Percentiles rank a stretch among this genome's conserved stretches.
Conservation (phyloP, 1,140 invertebrate genomes). For the Sycobia sp. region DNA sequence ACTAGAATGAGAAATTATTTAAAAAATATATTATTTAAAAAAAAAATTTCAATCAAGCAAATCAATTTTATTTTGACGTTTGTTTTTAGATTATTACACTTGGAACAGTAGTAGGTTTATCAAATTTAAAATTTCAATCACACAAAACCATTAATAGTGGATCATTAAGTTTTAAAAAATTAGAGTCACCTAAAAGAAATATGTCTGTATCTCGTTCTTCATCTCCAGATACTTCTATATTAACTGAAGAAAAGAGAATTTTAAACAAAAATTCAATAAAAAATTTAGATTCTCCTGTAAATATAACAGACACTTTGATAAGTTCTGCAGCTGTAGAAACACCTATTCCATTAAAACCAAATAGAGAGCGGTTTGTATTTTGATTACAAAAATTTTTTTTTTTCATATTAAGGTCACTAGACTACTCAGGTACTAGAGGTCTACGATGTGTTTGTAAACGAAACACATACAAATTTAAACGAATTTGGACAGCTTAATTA, state of each 20-base stretch:
- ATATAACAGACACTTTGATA: conserved; percentile 38
- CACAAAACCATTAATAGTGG: conserved; percentile 31
- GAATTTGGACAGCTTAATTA: no score
- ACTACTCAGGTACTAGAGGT: no score
- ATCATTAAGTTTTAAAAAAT: conserved; percentile 41
- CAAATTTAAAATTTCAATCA: conserved; percentile 45
- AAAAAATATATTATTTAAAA: background rate
- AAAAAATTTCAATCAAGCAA: background rate
- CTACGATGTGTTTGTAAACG: no score
- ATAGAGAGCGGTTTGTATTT: conserved; percentile 38
- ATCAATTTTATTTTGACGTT: background rate
- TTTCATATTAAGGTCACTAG: no score
- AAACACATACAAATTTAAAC: no score
- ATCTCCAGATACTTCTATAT: conserved; percentile 3
- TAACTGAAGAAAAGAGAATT: background rate
- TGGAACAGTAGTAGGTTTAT: conserved; percentile 40
- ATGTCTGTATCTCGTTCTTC: background rate
- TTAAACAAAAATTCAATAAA: conserved; percentile 10
- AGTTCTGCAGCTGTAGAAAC: conserved; percentile 32
- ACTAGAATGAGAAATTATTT: background rate
- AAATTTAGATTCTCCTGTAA: conserved; percentile 36
- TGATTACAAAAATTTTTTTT: background rate
- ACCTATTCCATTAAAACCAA: conserved; percentile 38
- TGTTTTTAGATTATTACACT: conserved; percentile 24
- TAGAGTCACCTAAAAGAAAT: conserved; percentile 29